phyloP scores from a whole-genome alignment of 1,140 invertebrate species.

The Heliothis virescens region DNA sequence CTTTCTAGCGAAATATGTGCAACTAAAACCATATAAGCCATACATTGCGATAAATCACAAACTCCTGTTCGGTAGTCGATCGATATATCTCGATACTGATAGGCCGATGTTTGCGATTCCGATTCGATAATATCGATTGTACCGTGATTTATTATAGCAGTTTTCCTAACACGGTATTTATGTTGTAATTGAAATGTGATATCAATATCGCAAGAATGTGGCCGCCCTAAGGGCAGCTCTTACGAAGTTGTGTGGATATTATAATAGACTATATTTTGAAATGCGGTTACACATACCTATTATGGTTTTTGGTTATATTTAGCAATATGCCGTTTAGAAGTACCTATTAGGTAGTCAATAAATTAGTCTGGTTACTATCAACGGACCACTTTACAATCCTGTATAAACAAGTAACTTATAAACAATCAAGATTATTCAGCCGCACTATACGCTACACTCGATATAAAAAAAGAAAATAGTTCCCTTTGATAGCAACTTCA shows the following conservation, averaged over 20 bases:
- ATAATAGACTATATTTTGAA: not conserved
- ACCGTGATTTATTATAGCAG: constrained; percentile 17
- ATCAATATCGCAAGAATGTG: constrained; percentile 20
- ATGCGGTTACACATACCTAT: not conserved
- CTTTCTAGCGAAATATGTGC: constrained; percentile 57
- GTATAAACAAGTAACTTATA: too few relatives aligned
- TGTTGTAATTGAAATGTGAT: constrained; percentile 31
- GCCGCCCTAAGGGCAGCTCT: not conserved
- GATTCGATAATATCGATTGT: constrained; percentile 25
- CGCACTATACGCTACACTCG: too few relatives aligned
- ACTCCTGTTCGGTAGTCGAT: constrained; percentile 3
- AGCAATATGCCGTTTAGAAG: too few relatives aligned
- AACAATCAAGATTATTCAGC: too few relatives aligned
- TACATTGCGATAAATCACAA: constrained; percentile 22
- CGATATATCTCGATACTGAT: not conserved
- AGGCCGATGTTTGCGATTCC: constrained; percentile 12
- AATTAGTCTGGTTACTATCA: too few relatives aligned
- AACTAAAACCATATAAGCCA: constrained; percentile 44
- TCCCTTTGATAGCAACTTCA: not conserved
- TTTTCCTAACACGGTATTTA: constrained; percentile 33
- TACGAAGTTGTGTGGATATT: not conserved
- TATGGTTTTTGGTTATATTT: too few relatives aligned
- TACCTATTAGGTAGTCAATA: too few relatives aligned
- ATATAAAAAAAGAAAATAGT: not conserved
- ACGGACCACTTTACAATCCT: too few relatives aligned